A percentile compares a stretch with the other conserved stretches of the same genome.
phyloP scores from a whole-genome alignment of 2,888 invertebrate genomes.

The Troilus luridus region DNA sequence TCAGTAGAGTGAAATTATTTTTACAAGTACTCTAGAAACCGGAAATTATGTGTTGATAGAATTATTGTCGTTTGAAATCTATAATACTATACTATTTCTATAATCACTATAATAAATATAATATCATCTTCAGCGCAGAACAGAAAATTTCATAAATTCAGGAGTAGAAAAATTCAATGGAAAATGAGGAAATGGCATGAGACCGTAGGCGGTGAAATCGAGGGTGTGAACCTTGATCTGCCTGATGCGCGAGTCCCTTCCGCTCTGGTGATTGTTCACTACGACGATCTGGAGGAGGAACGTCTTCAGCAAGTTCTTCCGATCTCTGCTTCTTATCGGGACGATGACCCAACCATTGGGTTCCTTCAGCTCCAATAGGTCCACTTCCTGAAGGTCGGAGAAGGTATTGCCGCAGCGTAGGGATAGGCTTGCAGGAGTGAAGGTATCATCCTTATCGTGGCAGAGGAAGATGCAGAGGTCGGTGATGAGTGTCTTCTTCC shows the following conservation, averaged over 20 bases:
- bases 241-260: slow-evolving; percentile 97
- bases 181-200: slow-evolving; percentile 69
- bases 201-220: slow-evolving; percentile 76
- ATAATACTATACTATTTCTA: too few relatives aligned
- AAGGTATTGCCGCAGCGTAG: slow-evolving; percentile 95
- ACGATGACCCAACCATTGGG: slow-evolving; percentile 97
- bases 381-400: slow-evolving; percentile 95
- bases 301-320: slow-evolving; percentile 89
- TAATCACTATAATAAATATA: background rate
- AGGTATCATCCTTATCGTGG: slow-evolving; percentile 98
- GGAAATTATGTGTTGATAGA: too few relatives aligned
- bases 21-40: too few relatives aligned
- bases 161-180: slow-evolving; percentile 65
- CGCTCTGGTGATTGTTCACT: slow-evolving; percentile 98
- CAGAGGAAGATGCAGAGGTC: slow-evolving; percentile 98
- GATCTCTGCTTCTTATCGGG: slow-evolving; percentile 85
- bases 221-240: slow-evolving; percentile 93
- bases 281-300: slow-evolving; percentile 98
- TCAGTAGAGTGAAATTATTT: too few relatives aligned
- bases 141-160: slow-evolving; percentile 59
- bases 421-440: slow-evolving; percentile 94
- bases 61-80: too few relatives aligned
- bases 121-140: slow-evolving; percentile 44
- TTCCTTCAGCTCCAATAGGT: slow-evolving; percentile 92
- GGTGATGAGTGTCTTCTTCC: slow-evolving; percentile 92